phyloP scores from a whole-genome alignment of 2,797 vertebrate genomes.

The Melopsittacus undulatus region DNA sequence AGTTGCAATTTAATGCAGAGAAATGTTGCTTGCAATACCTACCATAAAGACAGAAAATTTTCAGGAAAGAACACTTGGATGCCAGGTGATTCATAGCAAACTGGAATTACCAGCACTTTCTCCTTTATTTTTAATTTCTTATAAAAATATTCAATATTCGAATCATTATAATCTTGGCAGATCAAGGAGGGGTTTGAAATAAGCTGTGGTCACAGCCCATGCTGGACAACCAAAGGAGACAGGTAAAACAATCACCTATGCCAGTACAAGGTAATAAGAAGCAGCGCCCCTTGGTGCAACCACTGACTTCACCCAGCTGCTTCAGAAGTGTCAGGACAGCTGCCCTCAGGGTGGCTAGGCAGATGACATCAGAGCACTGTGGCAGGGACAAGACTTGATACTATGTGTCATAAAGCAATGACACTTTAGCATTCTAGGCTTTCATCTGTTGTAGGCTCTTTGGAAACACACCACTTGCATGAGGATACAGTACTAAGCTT shows the following conservation, averaged over 20 bases:
- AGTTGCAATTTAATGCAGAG: not conserved
- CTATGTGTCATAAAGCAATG: not conserved
- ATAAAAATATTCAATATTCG: not conserved
- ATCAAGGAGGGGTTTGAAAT: not conserved
- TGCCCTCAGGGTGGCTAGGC: not conserved
- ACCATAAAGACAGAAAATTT: not conserved
- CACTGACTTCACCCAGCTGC: not conserved
- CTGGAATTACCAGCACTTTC: not conserved
- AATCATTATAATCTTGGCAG: not conserved
- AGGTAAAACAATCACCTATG: not conserved
- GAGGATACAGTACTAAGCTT: not conserved
- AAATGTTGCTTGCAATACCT: not conserved
- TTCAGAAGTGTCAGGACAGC: not conserved
- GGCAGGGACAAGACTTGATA: not conserved
- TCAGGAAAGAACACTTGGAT: not conserved
- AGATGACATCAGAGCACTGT: not conserved
- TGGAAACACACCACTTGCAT: not conserved
- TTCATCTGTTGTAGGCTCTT: not conserved
- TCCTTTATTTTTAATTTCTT: not conserved
- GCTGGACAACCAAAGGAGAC: not conserved
- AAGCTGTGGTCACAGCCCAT: not conserved
- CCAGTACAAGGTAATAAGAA: not conserved
- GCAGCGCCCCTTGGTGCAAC: not conserved
- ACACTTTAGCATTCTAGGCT: not conserved
- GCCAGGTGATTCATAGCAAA: not conserved